These are phyloP conservation scores for Vireo griseus DNA, from an alignment of 2,797 vertebrate genomes.

Conservation along the genomic window DNA sequence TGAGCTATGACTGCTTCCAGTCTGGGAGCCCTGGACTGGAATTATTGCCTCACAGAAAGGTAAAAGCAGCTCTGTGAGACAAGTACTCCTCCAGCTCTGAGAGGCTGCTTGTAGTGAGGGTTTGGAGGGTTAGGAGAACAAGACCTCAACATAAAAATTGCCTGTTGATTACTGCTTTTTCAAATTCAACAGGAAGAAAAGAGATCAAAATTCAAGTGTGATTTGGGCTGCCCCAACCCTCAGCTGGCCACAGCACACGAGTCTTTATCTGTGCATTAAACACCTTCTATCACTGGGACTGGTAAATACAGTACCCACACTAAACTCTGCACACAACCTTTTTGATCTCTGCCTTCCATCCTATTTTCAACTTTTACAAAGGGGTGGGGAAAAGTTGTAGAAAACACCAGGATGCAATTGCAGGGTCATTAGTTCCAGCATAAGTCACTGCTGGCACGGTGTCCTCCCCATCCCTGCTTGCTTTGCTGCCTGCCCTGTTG, in stretches of 20 bases:
- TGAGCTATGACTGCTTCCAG: not conserved
- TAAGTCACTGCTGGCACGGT: not conserved
- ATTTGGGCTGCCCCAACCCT: not conserved
- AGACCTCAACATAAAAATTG: not conserved
- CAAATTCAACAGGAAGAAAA: not conserved
- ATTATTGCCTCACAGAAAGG: not conserved
- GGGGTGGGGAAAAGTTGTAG: not conserved
- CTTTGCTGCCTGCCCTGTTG: not conserved
- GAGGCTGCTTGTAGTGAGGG: not conserved
- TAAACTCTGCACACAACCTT: not conserved
- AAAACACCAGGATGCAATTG: not conserved
- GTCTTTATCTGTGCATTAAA: not conserved
- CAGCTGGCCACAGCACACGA: not conserved
- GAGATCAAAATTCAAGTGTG: not conserved
- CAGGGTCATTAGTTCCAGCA: not conserved
- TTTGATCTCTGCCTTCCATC: not conserved
- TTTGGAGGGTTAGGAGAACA: not conserved
- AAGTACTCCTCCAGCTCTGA: not conserved
- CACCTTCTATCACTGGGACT: not conserved
- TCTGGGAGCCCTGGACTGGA: not conserved
- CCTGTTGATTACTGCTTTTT: not conserved
- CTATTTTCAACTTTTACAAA: not conserved
- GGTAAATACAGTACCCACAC: not conserved
- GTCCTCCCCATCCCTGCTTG: not conserved
- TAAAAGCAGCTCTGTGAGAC: not conserved